Base-by-base conservation (phyloP, 2,888 invertebrate species). In the Morinoia aosen region DNA sequence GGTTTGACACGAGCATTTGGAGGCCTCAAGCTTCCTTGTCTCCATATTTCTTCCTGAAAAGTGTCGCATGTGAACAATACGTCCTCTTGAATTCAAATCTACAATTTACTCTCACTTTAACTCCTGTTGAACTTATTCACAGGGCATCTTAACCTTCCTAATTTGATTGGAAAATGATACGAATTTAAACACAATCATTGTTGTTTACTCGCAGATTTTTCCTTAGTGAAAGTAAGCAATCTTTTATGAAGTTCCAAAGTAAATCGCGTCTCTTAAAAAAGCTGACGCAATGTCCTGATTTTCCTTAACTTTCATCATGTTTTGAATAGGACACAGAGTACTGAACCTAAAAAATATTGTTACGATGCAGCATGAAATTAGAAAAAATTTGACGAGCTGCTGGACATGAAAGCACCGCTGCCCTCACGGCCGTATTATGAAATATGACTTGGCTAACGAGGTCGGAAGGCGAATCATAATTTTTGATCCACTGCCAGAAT, bases 401-500 rank as follows among this genome's bases (percentile, higher is more conserved):
- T 76, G 76, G 76, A 76, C 76, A 76, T 76, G 76, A 76, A 76
- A 76, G 76, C 76, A 76, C 76, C 76, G 33, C 76, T 76, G 76
- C 76, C 90, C 90, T 90, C 90, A 48, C 48, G 19, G 90, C 40
- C 40, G 14, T 90, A 90, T 90, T 90, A 40, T 90, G 90, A 90
- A 40, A 48, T 48, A 90, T 90, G 90, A 40, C 90, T 39, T 19
- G 90, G 40, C 90, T 90, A 90, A 90, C 90, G 93, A 57, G 57
- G 58, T 48, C 48, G 93, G 93, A 39, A 93, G 93, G 39, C 93
- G 58, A 93, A 93, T 93, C 93, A 93, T 93, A 93, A 93, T 93
- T 93, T 93, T 93, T 93, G 93, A 39, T 93, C 56, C 57, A 93
- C 93, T 93, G 93, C 93, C 93, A 93, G 58, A 56, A 93, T 93